Evolutionary conservation across 1,140 invertebrate genomes (phyloP).

Genomic region (Cecropterus lyciades): DNA sequence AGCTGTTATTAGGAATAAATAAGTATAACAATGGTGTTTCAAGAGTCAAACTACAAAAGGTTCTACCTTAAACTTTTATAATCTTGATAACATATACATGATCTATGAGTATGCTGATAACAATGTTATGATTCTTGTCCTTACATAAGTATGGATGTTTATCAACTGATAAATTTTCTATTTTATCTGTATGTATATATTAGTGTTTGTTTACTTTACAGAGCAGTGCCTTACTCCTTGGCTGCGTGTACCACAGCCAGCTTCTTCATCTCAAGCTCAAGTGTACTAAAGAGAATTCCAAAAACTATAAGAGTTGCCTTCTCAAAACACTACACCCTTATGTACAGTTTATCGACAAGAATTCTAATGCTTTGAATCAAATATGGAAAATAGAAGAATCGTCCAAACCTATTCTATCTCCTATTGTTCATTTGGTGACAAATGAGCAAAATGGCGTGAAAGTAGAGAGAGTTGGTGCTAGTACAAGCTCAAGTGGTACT

Average conservation of each 20-base stretch:
- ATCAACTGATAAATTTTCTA: no score
- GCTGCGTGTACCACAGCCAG: constrained; percentile 79
- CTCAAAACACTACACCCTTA: constrained; percentile 50
- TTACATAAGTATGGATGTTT: no score
- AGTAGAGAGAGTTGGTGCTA: constrained; percentile 40
- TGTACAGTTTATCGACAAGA: constrained; percentile 45
- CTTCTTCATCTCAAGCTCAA: constrained; percentile 71
- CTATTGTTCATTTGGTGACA: constrained; percentile 64
- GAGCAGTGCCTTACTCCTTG: constrained; percentile 79
- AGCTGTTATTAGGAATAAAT: no score
- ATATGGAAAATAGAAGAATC: constrained; percentile 47
- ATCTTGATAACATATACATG: no score
- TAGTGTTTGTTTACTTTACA: constrained; percentile 46
- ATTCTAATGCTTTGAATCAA: constrained; percentile 40
- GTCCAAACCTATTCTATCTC: constrained; percentile 43
- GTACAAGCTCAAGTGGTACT: constrained; percentile 31
- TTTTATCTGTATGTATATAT: no score
- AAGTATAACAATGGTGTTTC: no score
- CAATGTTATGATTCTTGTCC: neutral
- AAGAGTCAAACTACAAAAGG: no score
- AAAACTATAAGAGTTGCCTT: constrained; percentile 40
- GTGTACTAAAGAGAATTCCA: constrained; percentile 42
- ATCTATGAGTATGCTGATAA: no score
- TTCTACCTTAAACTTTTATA: no score
- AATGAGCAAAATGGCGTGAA: constrained; percentile 57